phyloP scores from a whole-genome alignment of 2,797 vertebrate species.

The Hybognathus amarus region DNA sequence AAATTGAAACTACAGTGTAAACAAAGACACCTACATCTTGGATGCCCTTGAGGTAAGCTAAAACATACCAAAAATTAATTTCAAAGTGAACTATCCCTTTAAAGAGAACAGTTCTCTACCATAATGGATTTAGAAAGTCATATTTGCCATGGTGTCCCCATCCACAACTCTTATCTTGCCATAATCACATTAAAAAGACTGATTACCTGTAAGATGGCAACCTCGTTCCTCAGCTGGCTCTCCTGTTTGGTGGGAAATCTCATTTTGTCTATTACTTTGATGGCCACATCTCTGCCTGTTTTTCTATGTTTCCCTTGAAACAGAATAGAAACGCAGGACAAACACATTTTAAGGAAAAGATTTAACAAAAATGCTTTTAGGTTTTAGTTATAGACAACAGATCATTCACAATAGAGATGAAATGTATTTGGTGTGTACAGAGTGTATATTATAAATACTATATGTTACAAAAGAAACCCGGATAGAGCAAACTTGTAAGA shows the following conservation, averaged over 20 bases:
- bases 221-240: constrained; percentile 97
- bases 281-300: constrained; percentile 96
- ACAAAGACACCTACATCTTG: no score
- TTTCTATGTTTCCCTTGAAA: constrained; percentile 93
- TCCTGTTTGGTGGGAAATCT: constrained; percentile 98
- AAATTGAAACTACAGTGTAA: no score
- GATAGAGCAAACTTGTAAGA: not conserved
- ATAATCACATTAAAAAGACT: not conserved
- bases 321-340: not conserved
- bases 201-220: constrained; percentile 96
- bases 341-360: not conserved
- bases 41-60: no score
- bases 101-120: not conserved
- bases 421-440: not conserved
- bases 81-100: no score
- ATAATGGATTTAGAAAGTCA: not conserved
- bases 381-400: not conserved
- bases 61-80: no score
- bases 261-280: constrained; percentile 99
- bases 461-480: not conserved
- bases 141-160: not conserved
- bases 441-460: not conserved
- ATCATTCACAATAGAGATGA: not conserved
- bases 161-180: not conserved
- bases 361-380: not conserved